These are phyloP conservation scores for Miniopterus natalensis DNA, from an alignment of 2,113 vertebrate species.

Conservation along the genomic window DNA sequence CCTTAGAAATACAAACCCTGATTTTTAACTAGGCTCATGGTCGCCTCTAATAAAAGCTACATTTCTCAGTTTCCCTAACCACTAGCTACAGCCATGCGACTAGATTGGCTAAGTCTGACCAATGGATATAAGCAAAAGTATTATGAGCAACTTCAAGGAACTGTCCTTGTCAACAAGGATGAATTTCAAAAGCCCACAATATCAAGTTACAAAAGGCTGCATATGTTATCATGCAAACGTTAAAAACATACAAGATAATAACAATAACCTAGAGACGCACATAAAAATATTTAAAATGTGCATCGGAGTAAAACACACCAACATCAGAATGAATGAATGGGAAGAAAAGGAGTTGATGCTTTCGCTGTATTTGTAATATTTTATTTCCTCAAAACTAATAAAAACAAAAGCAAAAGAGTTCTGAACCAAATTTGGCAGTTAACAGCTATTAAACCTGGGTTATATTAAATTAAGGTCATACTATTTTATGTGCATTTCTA, in stretches of 20 bases:
- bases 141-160: background rate
- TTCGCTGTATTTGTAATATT: conserved; percentile 20
- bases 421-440: conserved; percentile 41
- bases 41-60: conserved; percentile 23
- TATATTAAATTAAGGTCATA: conserved; percentile 55
- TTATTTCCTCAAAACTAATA: conserved; percentile 60
- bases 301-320: background rate
- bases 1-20: background rate
- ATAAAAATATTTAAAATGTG: background rate
- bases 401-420: conserved; percentile 48
- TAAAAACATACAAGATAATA: background rate
- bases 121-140: conserved; percentile 24
- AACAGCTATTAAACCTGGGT: conserved; percentile 32
- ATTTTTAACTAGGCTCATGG: background rate
- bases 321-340: background rate
- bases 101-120: conserved; percentile 17
- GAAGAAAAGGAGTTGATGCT: background rate
- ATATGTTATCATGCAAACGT: conserved; percentile 11
- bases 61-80: conserved; percentile 14
- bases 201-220: conserved; percentile 41
- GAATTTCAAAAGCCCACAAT: conserved; percentile 44
- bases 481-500: conserved; percentile 62
- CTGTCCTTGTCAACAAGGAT: background rate
- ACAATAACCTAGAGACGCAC: background rate
- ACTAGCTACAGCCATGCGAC: background rate